Conservation (phyloP, 2,113 vertebrate species). For the Cisticola juncidis region DNA sequence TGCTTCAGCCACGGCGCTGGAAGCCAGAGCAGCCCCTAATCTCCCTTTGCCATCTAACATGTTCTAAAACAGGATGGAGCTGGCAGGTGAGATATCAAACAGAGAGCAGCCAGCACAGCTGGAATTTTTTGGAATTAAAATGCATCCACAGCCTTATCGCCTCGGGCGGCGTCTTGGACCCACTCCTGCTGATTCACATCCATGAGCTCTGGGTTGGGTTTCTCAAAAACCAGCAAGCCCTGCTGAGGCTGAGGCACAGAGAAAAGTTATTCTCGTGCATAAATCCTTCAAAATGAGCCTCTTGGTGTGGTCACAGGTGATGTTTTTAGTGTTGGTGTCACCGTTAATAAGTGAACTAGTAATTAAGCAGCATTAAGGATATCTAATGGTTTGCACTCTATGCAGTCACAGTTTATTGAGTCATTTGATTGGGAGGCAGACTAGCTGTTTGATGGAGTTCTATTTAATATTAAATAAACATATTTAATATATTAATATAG, state of each 20-base stretch:
- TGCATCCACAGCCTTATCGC: not conserved
- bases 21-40: not conserved
- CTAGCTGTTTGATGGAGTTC: not conserved
- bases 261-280: not conserved
- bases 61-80: not conserved
- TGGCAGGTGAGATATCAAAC: not conserved
- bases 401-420: not conserved
- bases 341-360: not conserved
- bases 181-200: rapidly evolving
- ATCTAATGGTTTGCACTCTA: not conserved
- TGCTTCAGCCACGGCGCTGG: not conserved
- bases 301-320: rapidly evolving
- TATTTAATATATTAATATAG: not conserved
- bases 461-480: not conserved
- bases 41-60: not conserved
- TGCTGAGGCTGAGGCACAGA: no score
- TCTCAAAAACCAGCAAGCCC: not conserved
- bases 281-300: not conserved
- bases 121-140: not conserved
- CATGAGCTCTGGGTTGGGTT: not conserved
- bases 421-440: not conserved
- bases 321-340: not conserved
- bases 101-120: not conserved
- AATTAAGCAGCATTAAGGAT: not conserved
- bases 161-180: not conserved